Conservation (phyloP, 2,113 vertebrate genomes). For the Glareola pratincola region DNA sequence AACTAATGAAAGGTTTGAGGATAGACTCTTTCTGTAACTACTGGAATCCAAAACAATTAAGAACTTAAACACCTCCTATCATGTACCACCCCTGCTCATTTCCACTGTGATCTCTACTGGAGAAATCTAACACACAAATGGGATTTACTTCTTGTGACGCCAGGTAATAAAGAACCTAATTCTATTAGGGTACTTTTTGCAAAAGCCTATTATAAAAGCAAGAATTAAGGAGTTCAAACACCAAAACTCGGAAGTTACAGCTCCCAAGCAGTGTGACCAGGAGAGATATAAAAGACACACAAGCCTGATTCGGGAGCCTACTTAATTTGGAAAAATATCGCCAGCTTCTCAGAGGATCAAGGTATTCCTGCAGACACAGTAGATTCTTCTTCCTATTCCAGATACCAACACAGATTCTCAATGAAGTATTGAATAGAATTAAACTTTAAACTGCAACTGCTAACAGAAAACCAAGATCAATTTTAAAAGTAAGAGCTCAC, state of each 20-base stretch:
- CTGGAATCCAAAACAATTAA: background rate
- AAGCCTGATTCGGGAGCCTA: background rate
- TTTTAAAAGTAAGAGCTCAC: background rate
- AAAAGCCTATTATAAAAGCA: background rate
- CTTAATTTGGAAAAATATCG: background rate
- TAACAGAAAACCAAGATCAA: background rate
- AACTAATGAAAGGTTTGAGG: background rate
- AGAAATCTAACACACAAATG: background rate
- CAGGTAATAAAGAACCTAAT: background rate
- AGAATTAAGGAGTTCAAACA: background rate
- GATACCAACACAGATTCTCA: background rate
- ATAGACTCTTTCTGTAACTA: background rate
- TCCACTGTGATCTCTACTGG: background rate
- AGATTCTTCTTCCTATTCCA: background rate
- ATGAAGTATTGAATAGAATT: background rate
- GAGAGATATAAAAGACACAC: background rate
- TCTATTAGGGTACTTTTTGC: background rate
- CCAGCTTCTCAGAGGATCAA: background rate
- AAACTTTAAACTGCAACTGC: background rate
- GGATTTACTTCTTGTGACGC: background rate
- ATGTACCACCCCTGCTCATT: background rate
- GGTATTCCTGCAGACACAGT: background rate
- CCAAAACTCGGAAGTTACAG: background rate
- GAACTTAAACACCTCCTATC: background rate
- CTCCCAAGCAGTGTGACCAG: background rate